These are phyloP conservation scores for Plutella xylostella DNA, from an alignment of 2,888 invertebrate species.

Conservation along the genomic window DNA sequence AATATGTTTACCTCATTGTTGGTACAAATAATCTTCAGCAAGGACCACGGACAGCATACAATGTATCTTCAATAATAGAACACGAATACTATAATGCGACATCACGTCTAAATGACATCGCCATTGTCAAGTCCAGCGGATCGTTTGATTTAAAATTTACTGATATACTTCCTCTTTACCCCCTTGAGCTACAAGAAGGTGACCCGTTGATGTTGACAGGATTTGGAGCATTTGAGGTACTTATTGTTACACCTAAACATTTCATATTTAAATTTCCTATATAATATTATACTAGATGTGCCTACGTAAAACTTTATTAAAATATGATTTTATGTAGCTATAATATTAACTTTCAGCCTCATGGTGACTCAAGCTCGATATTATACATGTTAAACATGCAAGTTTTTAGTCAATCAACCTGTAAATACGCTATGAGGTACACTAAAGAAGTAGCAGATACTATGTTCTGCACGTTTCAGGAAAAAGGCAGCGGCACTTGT, in stretches of 20 bases:
- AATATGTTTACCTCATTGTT: conserved; percentile 38
- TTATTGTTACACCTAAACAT: conserved; percentile 5
- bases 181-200: conserved; percentile 31
- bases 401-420: conserved; percentile 48
- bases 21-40: conserved; percentile 45
- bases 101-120: conserved; percentile 42
- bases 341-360: conserved; percentile 28
- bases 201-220: conserved; percentile 41
- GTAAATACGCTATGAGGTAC: conserved; percentile 50
- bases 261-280: not conserved
- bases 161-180: conserved; percentile 27
- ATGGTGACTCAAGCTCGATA: conserved; percentile 35
- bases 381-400: conserved; percentile 38
- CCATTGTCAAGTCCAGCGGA: conserved; percentile 34
- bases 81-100: conserved; percentile 32
- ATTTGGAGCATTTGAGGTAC: conserved; percentile 46
- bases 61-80: conserved; percentile 30
- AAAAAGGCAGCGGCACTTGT: conserved; percentile 51
- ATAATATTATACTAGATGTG: not conserved
- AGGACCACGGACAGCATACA: conserved; percentile 33
- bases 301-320: too few relatives aligned
- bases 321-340: not conserved
- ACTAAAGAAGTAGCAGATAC: conserved; percentile 33
- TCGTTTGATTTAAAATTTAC: conserved; percentile 32
- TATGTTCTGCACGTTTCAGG: conserved; percentile 58